Evolutionary conservation across 2,797 vertebrate genomes (phyloP), one percentile per base, ranked within the genome.

Genomic region (Myoxocephalus aenaeus): DNA sequence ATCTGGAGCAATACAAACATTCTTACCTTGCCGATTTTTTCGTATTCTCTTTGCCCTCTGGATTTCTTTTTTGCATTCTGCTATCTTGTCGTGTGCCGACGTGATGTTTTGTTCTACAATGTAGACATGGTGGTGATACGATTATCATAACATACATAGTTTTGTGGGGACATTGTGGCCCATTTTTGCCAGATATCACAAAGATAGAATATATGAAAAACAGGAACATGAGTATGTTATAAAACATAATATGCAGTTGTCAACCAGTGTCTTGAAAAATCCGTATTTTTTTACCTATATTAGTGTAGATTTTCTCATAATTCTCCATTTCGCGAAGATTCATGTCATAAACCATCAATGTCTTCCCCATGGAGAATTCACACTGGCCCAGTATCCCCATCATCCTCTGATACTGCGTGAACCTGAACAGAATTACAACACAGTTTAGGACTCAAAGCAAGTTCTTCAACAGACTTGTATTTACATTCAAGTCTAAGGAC

Each of bases 311-410:
- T 90, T 95, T 97, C 92, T 98, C 98, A 75, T 99, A 99, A 77
- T 99, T 99, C 81, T 99, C 98, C 98, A 99, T 99, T 94, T 99
- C 98, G 83, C 95, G 95, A 59, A 99, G 96, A 92, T 99, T 99
- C 98, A 99, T 99, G 76, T 99, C 96, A 69, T 99, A 98, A 7
- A 99, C 98, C 83, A 99, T 95, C 73, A 99, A 92, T 1, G 98
- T 99, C 93, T 99, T 99, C 51, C 97, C 97, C 98, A 99, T 98
- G 40, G 98, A 99, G 91, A 98, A 99, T 85, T 99, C 98, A 90
- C 98, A 99, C 40, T 99, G 98, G 12, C 97, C 95, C 90, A 99
- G 86, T 36, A 94, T 98, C 38, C 96, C 96, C 85, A 99, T 75
- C 98, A 99, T 99, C 63, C 98, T 96, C 86, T 99, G 98, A 85